Evolutionary conservation across 2,888 invertebrate species (phyloP).

Genomic region (Halictus quadricinctus): DNA sequence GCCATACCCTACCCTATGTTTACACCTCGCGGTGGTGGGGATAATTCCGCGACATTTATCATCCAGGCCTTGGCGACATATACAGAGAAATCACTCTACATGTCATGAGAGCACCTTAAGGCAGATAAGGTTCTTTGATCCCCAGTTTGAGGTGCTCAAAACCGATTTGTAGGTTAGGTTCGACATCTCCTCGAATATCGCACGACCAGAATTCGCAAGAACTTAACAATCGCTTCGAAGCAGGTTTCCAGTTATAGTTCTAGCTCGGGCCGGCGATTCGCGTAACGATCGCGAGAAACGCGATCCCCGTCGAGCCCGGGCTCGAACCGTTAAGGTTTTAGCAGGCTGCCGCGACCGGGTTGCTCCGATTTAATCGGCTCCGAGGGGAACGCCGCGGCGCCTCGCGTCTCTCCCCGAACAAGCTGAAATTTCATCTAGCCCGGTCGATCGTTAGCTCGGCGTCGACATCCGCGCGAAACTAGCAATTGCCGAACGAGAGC

Average conservation of each 20-base stretch:
- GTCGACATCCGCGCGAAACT: background rate
- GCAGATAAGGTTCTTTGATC: no score
- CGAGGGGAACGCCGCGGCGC: background rate
- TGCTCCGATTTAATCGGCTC: constrained; percentile 10
- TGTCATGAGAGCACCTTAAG: no score
- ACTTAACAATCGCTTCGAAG: background rate
- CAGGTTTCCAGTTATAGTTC: background rate
- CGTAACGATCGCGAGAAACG: constrained; percentile 2
- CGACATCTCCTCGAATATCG: no score
- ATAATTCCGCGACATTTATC: no score
- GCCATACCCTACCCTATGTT: no score
- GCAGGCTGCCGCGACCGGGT: background rate
- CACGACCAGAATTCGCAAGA: no score
- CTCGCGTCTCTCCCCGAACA: background rate
- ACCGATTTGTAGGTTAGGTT: no score
- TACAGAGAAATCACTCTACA: no score
- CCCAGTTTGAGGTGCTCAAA: no score
- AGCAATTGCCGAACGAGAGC: background rate
- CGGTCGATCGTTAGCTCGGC: constrained; percentile 2
- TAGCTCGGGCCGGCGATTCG: background rate
- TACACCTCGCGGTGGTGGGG: no score
- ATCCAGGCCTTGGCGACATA: no score
- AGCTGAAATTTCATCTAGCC: constrained; percentile 10
- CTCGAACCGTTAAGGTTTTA: constrained; percentile 26
- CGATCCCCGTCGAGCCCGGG: constrained; percentile 12